A percentile compares a stretch with the other conserved stretches of the same genome.
These are phyloP conservation scores for Coptodon bakossiorum DNA, from an alignment of 2,113 vertebrate genomes.

Conservation along the genomic window DNA sequence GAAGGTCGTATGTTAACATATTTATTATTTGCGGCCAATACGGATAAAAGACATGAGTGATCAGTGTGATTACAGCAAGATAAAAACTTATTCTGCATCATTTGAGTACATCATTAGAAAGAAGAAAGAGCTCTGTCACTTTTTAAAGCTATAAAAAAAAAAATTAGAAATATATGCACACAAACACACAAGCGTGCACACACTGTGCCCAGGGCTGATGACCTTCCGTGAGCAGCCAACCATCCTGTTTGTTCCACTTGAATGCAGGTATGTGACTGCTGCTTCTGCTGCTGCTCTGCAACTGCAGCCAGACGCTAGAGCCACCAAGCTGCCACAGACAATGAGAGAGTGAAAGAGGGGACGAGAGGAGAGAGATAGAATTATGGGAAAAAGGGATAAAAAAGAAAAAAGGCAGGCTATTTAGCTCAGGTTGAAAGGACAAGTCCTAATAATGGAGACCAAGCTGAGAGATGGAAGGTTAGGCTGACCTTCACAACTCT, in stretches of 20 bases:
- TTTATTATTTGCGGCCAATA: not conserved
- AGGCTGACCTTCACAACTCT: slow-evolving; percentile 51
- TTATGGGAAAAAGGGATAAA: not conserved
- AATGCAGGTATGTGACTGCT: slow-evolving; percentile 68
- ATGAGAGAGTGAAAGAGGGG: not conserved
- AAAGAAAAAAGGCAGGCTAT: slow-evolving; percentile 16
- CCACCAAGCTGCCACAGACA: slow-evolving; percentile 45
- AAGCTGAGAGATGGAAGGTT: slow-evolving; percentile 23
- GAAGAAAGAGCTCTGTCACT: not conserved
- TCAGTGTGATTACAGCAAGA: not conserved
- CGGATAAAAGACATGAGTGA: not conserved
- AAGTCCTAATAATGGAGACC: slow-evolving; percentile 40
- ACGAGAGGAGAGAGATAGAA: not conserved
- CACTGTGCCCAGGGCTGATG: slow-evolving; percentile 56
- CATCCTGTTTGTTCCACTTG: slow-evolving; percentile 75
- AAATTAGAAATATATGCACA: not conserved
- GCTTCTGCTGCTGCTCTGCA: slow-evolving; percentile 53
- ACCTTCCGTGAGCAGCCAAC: slow-evolving; percentile 72
- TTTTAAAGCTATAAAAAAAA: not conserved
- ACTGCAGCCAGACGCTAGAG: slow-evolving; percentile 53
- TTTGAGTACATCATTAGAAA: not conserved
- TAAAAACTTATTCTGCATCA: not conserved
- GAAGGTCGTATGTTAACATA: not conserved
- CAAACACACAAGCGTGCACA: not conserved
- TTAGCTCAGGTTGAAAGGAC: slow-evolving; percentile 42